phyloP scores from a whole-genome alignment of 2,797 vertebrate genomes.

The Valencia hispanica region DNA sequence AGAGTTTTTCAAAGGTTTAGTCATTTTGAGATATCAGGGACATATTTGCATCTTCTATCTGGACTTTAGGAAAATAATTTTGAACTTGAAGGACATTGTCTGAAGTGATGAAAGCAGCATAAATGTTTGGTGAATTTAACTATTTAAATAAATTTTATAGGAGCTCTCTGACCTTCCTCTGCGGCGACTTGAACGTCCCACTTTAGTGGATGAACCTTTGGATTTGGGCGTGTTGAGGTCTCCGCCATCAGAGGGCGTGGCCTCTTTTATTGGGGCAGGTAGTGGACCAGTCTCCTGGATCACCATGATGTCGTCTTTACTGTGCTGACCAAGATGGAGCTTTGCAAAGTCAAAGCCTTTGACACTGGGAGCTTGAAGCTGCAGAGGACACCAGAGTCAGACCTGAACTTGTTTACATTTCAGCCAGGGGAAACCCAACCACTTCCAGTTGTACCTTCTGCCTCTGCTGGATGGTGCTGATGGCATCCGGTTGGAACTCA shows the following conservation, averaged over 20 bases:
- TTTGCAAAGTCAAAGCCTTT: conserved; percentile 99
- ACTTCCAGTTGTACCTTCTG: conserved; percentile 87
- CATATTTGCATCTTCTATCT: neutral
- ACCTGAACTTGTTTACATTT: neutral
- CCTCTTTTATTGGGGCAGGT: conserved; percentile 88
- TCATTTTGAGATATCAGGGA: neutral
- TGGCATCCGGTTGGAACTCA: conserved; percentile 95
- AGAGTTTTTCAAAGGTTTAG: neutral
- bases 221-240: conserved; percentile 93
- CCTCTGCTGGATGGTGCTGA: conserved; percentile 94
- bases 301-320: conserved; percentile 94
- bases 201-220: conserved; percentile 89
- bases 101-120: neutral
- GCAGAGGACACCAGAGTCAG: conserved; percentile 21
- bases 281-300: conserved; percentile 91
- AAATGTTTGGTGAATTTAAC: neutral
- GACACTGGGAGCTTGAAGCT: conserved; percentile 96
- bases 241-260: conserved; percentile 90
- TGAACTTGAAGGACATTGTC: neutral
- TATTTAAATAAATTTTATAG: neutral
- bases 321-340: conserved; percentile 96
- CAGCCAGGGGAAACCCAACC: neutral
- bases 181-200: conserved; percentile 82
- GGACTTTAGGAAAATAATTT: neutral
- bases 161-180: conserved; percentile 85